These are phyloP conservation scores for Otis tarda DNA, from an alignment of 2,113 vertebrate genomes.

Conservation along the genomic window DNA sequence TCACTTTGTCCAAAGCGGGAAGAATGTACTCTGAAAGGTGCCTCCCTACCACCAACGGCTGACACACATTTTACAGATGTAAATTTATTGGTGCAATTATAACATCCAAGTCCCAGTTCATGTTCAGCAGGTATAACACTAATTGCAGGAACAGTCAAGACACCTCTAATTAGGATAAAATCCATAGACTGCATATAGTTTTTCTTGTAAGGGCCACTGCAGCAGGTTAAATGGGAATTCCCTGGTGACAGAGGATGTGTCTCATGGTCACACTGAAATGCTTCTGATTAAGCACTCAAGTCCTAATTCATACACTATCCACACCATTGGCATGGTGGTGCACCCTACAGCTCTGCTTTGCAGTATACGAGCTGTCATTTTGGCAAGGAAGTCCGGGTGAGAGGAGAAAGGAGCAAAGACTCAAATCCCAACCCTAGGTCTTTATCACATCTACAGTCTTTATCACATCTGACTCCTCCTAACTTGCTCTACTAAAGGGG, in stretches of 20 bases:
- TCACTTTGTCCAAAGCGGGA: not conserved
- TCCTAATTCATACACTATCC: not conserved
- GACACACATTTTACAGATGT: not conserved
- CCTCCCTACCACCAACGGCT: not conserved
- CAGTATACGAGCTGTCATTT: not conserved
- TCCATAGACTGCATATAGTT: not conserved
- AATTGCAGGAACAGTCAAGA: slow-evolving; percentile 12
- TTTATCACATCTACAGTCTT: not conserved
- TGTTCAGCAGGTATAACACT: not conserved
- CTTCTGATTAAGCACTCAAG: not conserved
- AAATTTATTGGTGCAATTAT: not conserved
- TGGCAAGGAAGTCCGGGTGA: not conserved
- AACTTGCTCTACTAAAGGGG: not conserved
- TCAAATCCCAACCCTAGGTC: not conserved
- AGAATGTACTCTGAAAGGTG: not conserved
- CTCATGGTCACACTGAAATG: not conserved
- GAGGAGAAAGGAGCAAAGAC: not conserved
- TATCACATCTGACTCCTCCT: not conserved
- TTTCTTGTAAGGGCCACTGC: not conserved
- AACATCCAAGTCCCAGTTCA: not conserved
- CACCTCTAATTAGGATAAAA: slow-evolving; percentile 31
- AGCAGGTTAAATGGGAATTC: slow-evolving; percentile 18
- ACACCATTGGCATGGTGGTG: not conserved
- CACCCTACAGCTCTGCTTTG: not conserved
- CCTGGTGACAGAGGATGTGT: not conserved